Evolutionary conservation across 1,140 invertebrate genomes (phyloP).

Genomic region (Chlorops oryzae): DNA sequence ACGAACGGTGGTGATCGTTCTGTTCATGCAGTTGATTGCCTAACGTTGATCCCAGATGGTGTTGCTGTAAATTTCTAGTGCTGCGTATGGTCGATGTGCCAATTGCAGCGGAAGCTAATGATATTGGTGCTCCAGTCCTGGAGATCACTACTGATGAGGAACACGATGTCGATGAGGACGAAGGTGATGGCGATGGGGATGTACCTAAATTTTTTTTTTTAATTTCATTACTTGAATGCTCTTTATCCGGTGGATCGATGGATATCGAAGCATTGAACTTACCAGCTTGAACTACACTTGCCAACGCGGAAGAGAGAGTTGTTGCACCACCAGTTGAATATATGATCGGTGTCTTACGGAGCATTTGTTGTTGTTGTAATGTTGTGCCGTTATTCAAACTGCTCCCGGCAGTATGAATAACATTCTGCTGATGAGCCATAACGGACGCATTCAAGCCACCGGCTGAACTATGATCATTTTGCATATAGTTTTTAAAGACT

Average conservation of each 20-base stretch:
- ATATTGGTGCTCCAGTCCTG: slow-evolving; percentile 31
- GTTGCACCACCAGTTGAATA: slow-evolving; percentile 30
- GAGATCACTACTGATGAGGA: slow-evolving; percentile 43
- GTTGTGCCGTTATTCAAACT: slow-evolving; percentile 15
- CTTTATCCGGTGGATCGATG: not conserved
- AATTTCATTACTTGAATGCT: not conserved
- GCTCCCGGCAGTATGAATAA: slow-evolving; percentile 9
- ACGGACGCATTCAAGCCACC: slow-evolving; percentile 1
- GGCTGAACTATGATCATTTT: slow-evolving; percentile 25
- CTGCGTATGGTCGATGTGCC: slow-evolving; percentile 41
- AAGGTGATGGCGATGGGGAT: slow-evolving; percentile 40
- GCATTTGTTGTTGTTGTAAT: slow-evolving; percentile 29
- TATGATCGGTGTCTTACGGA: slow-evolving; percentile 42
- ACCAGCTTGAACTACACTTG: slow-evolving; percentile 32
- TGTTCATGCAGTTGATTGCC: slow-evolving; percentile 17
- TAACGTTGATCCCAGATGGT: slow-evolving; percentile 14
- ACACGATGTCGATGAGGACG: slow-evolving; percentile 41
- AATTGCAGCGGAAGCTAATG: slow-evolving; percentile 35
- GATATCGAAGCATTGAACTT: slow-evolving; percentile 4
- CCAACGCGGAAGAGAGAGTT: slow-evolving; percentile 29
- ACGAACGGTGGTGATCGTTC: slow-evolving; percentile 14
- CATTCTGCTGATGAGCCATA: not conserved
- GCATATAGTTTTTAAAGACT: slow-evolving; percentile 43
- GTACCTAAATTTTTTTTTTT: slow-evolving; percentile 11
- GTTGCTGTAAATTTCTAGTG: slow-evolving; percentile 34